Evolutionary conservation across 2,797 vertebrate genomes (phyloP).

Genomic region (Tenualosa ilisha): DNA sequence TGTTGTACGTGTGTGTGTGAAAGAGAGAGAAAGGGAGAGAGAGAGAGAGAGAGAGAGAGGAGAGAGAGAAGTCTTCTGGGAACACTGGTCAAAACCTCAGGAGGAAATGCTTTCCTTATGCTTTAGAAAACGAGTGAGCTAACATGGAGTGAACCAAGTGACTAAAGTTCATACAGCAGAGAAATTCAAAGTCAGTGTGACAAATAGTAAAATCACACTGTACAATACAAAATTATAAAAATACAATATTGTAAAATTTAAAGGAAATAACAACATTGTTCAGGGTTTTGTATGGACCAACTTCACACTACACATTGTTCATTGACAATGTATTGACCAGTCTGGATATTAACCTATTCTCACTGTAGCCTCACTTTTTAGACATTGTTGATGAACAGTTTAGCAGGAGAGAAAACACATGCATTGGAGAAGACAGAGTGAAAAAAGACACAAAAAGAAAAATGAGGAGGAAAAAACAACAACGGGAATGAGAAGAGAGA

Average conservation of each 20-base stretch:
- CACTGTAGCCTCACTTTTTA: not conserved
- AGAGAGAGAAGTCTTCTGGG: not conserved
- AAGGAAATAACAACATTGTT: not conserved
- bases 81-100: not conserved
- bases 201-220: not conserved
- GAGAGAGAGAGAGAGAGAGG: not conserved
- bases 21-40: not conserved
- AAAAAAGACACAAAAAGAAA: not conserved
- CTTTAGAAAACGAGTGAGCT: not conserved
- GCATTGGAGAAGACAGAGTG: not conserved
- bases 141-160: not conserved
- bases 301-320: not conserved
- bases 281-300: not conserved
- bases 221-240: too few species aligned
- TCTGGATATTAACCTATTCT: not conserved
- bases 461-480: not conserved
- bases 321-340: not conserved
- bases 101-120: conserved; percentile 1
- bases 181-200: not conserved
- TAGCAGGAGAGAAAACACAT: not conserved
- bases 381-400: not conserved
- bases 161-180: not conserved
- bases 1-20: not conserved
- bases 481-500: too few species aligned
- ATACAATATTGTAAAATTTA: not conserved